Percentiles rank a stretch among this genome's conserved stretches.
Evolutionary conservation across 2,888 invertebrate genomes (phyloP).

Genomic region (Zhuqinia jingwanae): DNA sequence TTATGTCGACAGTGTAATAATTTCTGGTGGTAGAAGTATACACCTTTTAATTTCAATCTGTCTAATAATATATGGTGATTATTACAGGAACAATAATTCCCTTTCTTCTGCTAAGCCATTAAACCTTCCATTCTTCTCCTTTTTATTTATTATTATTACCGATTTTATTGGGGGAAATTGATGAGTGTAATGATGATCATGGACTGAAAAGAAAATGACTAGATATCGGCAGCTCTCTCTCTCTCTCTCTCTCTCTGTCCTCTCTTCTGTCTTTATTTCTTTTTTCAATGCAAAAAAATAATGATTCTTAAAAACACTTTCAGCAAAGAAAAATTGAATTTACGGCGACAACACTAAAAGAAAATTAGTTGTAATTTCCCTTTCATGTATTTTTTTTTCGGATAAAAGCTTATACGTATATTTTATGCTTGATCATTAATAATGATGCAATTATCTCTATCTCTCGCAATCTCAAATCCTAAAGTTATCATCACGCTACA

Average conservation of each 20-base stretch:
- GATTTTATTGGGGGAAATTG: constrained; percentile 24
- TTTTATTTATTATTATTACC: constrained; percentile 19
- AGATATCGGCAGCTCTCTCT: background rate
- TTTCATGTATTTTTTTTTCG: background rate
- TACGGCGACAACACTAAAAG: background rate
- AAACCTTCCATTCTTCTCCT: background rate
- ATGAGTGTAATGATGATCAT: background rate
- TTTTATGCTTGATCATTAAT: background rate
- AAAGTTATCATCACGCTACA: too few species aligned
- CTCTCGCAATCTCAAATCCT: background rate
- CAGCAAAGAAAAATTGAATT: background rate
- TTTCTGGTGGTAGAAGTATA: constrained; percentile 63
- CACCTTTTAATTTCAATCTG: constrained; percentile 70
- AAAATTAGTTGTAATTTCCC: background rate
- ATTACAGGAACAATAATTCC: background rate
- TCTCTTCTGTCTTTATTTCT: background rate
- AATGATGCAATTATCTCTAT: background rate
- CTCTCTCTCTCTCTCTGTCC: too few species aligned
- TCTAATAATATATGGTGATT: constrained; percentile 19
- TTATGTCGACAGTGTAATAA: constrained; percentile 71
- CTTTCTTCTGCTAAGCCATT: background rate
- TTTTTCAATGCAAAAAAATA: background rate
- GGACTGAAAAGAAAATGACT: background rate
- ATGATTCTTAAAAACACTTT: background rate
- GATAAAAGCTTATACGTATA: background rate